Base-by-base conservation (phyloP, 2,113 vertebrate species). In the Xenopus laevis region DNA sequence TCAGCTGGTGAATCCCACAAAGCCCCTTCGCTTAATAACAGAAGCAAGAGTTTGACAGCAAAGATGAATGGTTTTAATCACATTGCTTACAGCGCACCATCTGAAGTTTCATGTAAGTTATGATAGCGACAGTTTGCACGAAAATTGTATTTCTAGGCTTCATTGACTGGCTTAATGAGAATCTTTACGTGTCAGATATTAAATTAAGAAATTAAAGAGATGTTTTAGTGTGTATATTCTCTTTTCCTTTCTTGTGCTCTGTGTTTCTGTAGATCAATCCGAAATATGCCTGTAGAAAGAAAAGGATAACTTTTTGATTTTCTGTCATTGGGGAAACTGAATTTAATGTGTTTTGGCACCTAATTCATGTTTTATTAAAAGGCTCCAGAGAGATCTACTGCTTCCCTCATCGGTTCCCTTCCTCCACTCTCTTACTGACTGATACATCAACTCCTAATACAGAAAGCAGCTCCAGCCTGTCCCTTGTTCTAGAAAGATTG, bases 31-130 rank as follows among this genome's bases (percentile, higher is more conserved):
- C 17, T 52, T 61, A 79, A 76, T 16, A 7, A 69, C 1, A 0
- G 72, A 74, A 83, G 80, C 15, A 0, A 81, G 73, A 21, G 13
- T 17, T 79, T 89, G 87, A 80, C 83, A 84, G 79, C 45, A 80
- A 89, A 92, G 91, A 92, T 89, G 78, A 93, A 93, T 89, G 80
- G 83, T 83, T 92, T 91, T 93, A 92, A 94, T 93, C 91, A 91
- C 82, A 79, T 79, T 53, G 85, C 83, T 86, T 82, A 84, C 85
- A 84, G 85, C 82, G 85, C 83, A 86, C 79, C 79, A 86, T 82
- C 85, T 86, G 84, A 87, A 88, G 87, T 89, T 90, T 84, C 78
- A 21, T 86, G 84, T 89, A 90, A 87, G 87, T 90, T 88, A 89
- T 89, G 86, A 89, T 86, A 86, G 86, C 83, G 87, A 89, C 91